Conservation (phyloP, 2,888 invertebrate genomes). For the Rhogogaster chlorosoma region DNA sequence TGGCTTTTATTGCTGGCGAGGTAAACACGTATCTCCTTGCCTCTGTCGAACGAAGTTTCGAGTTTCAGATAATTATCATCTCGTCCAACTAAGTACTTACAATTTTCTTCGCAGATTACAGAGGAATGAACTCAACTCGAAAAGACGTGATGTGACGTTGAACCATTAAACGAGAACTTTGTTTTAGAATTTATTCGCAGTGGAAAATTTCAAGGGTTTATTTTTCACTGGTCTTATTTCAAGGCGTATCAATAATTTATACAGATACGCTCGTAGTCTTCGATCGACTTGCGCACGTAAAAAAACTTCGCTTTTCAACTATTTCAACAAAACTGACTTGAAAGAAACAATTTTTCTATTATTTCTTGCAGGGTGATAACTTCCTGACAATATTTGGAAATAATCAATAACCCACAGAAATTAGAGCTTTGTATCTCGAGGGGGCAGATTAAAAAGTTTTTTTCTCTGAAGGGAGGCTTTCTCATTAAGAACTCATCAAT, state of each 20-base stretch:
- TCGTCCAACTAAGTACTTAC: constrained; percentile 6
- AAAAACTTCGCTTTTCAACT: not conserved
- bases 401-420: not conserved
- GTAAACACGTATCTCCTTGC: not conserved
- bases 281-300: not conserved
- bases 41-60: not conserved
- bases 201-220: not conserved
- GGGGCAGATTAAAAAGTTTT: not conserved
- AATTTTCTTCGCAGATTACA: not conserved
- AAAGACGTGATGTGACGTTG: not conserved
- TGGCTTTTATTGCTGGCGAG: too few relatives aligned
- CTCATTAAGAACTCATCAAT: not conserved
- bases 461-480: not conserved
- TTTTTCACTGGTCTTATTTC: too few relatives aligned
- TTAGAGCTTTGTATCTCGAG: not conserved
- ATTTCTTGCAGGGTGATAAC: too few relatives aligned
- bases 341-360: too few relatives aligned
- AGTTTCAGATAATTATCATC: not conserved
- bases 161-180: not conserved
- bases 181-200: not conserved
- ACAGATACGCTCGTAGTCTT: too few relatives aligned
- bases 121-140: not conserved
- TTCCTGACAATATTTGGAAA: too few relatives aligned
- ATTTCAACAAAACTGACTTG: too few relatives aligned
- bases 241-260: too few relatives aligned